Percentiles rank a stretch among this genome's conserved stretches.
Evolutionary conservation across 2,797 vertebrate genomes (phyloP).

Genomic region (Diglossa cyanea): DNA sequence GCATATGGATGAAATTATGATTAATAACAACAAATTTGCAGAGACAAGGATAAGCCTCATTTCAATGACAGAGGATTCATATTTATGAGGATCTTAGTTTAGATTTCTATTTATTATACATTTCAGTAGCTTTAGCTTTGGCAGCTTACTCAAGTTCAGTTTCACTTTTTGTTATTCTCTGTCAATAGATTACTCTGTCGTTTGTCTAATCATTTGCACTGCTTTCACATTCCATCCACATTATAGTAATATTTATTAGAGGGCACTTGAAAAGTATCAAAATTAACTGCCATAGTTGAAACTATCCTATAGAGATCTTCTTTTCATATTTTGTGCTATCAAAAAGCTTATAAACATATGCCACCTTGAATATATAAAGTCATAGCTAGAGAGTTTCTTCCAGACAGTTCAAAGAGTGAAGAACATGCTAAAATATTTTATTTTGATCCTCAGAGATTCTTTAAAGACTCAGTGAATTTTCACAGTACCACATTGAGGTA

Average conservation of each 20-base stretch:
- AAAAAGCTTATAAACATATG: background rate
- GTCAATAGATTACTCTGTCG: background rate
- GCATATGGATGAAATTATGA: background rate
- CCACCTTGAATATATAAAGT: background rate
- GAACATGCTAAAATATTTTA: background rate
- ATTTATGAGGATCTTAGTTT: constrained; percentile 17
- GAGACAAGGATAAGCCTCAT: background rate
- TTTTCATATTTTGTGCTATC: background rate
- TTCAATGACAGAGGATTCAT: background rate
- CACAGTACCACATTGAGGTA: background rate
- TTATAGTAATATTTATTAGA: background rate
- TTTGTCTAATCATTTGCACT: background rate
- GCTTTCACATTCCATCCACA: background rate
- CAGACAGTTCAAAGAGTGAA: background rate
- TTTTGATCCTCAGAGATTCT: background rate
- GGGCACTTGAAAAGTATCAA: background rate
- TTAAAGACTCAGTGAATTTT: background rate
- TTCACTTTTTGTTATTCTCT: constrained; percentile 29
- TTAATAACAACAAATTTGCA: background rate
- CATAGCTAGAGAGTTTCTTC: background rate
- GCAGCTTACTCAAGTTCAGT: background rate
- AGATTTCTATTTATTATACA: background rate
- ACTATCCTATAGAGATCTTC: background rate
- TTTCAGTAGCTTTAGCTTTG: background rate
- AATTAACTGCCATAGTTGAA: background rate